Base-by-base conservation (phyloP, 1,140 invertebrate species). In the Polypedilum pembai region DNA sequence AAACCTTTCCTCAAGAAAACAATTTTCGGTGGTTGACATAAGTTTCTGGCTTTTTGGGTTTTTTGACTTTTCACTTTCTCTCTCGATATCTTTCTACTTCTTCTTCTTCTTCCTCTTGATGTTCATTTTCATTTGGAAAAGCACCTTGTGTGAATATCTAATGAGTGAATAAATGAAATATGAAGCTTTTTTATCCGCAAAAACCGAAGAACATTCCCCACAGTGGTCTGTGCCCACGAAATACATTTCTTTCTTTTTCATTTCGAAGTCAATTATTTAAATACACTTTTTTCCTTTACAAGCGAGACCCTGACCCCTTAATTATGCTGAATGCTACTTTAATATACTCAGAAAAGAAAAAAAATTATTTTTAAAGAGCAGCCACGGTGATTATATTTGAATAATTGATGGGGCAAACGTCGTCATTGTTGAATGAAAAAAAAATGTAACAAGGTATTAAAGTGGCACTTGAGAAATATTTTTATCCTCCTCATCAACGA, bases 1-100 rank as follows among this genome's bases (percentile, higher is more conserved):
- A 69, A 69, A 69, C 20, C 65, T 69, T 56, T 69, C 65, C 65
- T 69, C 65, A 69, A 69, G 65, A 69, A 33, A 69, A 69, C 65
- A 69, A 69, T 69, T 69, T 69, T 69, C 65, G 17, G 65, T 69
- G 65, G 65, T 69, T 69, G 65, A 21, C 15, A 18, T 21, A 20
- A 69, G 65, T 69, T 69, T 33, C 24, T 18, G 65, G 65, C 24
- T 33, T 33, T 69, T 69, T 69, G 65, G 65, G 15, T n/a, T 69
- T 69, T 69, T 69, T 69, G 45, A 56, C 45, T 56, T 56, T 56
- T 56, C 45, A 56, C 45, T 56, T 56, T 56, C n/a, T n/a, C 45
- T 56, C 24, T 56, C 12, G n/a, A 56, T 56, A 15, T 56, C 8
- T 45, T 12, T 45, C 5, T 41, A 41, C 40, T 7, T 4, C 24